Percentiles rank a stretch among this genome's conserved stretches.
Conservation (phyloP, 2,113 vertebrate species). For the Platysternon megacephalum region DNA sequence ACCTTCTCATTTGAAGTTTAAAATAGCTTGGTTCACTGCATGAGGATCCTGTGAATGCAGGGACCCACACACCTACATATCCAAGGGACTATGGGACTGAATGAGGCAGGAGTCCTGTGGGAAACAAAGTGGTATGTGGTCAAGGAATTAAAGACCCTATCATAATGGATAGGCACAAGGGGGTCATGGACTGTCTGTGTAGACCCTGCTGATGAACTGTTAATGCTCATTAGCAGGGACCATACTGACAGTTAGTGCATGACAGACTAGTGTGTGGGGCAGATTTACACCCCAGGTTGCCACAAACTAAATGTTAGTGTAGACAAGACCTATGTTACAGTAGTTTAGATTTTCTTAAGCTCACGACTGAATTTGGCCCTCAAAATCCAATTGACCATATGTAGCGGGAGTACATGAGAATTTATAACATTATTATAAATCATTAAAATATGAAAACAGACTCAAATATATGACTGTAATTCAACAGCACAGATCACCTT, state of each 20-base stretch:
- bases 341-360: no score
- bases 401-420: not conserved
- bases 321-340: no score
- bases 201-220: no score
- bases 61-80: no score
- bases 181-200: not conserved
- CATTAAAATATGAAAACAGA: not conserved
- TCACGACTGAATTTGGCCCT: no score
- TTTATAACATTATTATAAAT: not conserved
- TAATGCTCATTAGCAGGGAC: no score
- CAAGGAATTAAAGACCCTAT: not conserved
- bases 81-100: not conserved
- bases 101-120: not conserved
- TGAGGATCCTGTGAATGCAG: not conserved
- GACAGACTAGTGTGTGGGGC: no score
- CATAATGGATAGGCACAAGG: not conserved
- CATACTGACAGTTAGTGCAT: no score
- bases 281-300: no score
- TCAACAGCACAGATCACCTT: not conserved
- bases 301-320: no score
- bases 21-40: not conserved
- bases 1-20: no score
- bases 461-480: not conserved
- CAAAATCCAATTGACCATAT: no score
- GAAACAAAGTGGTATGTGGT: not conserved